A percentile compares a stretch with the other conserved stretches of the same genome.
phyloP scores from a whole-genome alignment of 1,140 invertebrate genomes.

The Drosophila albomicans region DNA sequence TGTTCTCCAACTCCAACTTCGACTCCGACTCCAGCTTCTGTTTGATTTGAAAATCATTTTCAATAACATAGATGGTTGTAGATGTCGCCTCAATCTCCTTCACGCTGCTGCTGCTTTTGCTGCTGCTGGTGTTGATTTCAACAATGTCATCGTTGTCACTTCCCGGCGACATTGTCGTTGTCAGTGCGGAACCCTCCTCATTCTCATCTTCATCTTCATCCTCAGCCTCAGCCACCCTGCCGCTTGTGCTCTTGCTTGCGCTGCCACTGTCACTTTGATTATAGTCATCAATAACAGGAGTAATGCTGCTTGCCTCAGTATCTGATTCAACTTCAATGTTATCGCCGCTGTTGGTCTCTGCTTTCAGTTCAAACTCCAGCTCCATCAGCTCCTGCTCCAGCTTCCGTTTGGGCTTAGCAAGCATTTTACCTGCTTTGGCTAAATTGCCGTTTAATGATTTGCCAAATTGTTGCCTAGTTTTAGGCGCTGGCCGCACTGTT shows the following conservation, averaged over 20 bases:
- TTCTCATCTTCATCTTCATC: not conserved
- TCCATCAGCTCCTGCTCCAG: not conserved
- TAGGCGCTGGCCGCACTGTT: constrained; percentile 20
- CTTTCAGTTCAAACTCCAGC: constrained; percentile 26
- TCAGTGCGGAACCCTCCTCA: constrained; percentile 29
- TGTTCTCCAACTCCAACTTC: constrained; percentile 23
- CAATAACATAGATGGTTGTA: constrained; percentile 50
- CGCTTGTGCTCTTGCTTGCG: constrained; percentile 55
- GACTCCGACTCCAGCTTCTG: constrained; percentile 15
- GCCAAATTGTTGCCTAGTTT: constrained; percentile 73
- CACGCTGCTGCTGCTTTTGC: constrained; percentile 8
- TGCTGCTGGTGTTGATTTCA: constrained; percentile 74
- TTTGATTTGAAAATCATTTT: constrained; percentile 84
- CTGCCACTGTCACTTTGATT: constrained; percentile 77
- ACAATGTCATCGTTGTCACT: constrained; percentile 79
- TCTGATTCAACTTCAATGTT: constrained; percentile 28
- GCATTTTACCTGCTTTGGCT: constrained; percentile 67
- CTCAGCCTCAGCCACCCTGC: not conserved
- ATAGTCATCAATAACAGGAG: constrained; percentile 80
- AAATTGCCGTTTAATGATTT: constrained; percentile 84
- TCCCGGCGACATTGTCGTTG: constrained; percentile 32
- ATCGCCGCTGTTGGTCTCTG: constrained; percentile 37
- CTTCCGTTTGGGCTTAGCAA: constrained; percentile 45
- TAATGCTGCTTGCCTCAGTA: constrained; percentile 55
- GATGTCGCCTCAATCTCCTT: constrained; percentile 13